Evolutionary conservation across 2,888 invertebrate genomes (phyloP).

Genomic region (Amitus sp.): DNA sequence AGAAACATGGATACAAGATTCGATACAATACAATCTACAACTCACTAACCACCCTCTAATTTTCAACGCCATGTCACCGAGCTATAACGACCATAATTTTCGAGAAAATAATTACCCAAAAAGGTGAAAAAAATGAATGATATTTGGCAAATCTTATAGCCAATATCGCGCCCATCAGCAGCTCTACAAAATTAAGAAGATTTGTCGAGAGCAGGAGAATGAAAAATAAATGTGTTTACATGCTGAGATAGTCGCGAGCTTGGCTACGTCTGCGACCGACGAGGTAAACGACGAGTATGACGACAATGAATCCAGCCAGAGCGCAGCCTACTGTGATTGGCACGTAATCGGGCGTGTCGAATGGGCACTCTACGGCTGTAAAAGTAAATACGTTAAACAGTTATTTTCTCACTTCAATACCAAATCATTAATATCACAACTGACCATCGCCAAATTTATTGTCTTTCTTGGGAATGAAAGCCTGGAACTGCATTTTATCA

Average conservation of each 20-base stretch:
- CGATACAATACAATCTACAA: no score
- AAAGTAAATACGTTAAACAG: slow-evolving; percentile 22
- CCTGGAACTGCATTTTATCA: slow-evolving; percentile 77
- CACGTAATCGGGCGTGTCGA: slow-evolving; percentile 87
- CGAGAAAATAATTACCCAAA: slow-evolving; percentile 20
- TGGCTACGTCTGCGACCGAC: slow-evolving; percentile 88
- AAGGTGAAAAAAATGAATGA: slow-evolving; percentile 25
- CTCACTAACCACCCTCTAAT: slow-evolving; percentile 1
- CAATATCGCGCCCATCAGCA: no score
- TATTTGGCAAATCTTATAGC: slow-evolving; percentile 18
- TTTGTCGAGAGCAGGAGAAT: no score
- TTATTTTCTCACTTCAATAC: no score
- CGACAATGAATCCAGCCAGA: slow-evolving; percentile 86
- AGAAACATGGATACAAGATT: background rate
- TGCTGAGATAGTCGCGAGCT: slow-evolving; percentile 88
- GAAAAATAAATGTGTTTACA: slow-evolving; percentile 70
- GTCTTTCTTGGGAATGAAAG: slow-evolving; percentile 71
- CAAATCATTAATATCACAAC: no score
- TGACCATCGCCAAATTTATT: slow-evolving; percentile 74
- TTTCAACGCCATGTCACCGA: no score
- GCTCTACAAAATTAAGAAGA: no score
- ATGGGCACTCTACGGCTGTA: slow-evolving; percentile 78
- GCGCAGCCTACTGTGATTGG: slow-evolving; percentile 97
- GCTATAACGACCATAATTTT: no score
- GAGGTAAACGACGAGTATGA: slow-evolving; percentile 93